Percentiles rank a stretch among this genome's conserved stretches.
phyloP scores from a whole-genome alignment of 2,797 vertebrate genomes.

The Catamblyrhynchus diadema region DNA sequence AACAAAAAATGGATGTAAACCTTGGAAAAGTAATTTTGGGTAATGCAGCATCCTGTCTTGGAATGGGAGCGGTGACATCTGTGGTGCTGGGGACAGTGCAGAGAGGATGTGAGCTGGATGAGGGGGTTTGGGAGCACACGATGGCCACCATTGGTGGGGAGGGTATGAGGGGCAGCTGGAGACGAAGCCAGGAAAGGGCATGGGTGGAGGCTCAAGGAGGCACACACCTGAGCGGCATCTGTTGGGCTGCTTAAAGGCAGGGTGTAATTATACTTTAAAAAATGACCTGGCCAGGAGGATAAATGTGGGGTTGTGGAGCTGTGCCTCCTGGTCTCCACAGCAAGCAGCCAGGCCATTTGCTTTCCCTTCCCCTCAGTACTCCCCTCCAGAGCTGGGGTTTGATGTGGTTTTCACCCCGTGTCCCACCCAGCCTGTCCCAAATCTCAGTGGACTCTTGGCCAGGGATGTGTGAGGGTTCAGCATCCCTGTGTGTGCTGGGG shows the following conservation, averaged over 20 bases:
- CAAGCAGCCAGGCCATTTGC: neutral
- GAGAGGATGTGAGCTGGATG: neutral
- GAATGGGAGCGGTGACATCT: rapidly evolving
- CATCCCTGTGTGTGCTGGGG: neutral
- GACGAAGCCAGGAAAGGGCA: neutral
- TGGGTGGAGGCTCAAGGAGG: neutral
- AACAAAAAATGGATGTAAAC: neutral
- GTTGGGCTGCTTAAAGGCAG: neutral
- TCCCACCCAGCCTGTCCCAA: neutral
- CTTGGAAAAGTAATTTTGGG: neutral
- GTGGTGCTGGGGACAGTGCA: neutral
- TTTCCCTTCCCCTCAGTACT: neutral
- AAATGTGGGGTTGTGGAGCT: neutral
- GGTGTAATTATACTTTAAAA: neutral
- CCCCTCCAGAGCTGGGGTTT: neutral
- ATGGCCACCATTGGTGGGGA: rapidly evolving
- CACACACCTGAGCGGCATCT: rapidly evolving
- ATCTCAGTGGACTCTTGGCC: neutral
- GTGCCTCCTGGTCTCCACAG: neutral
- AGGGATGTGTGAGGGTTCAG: neutral
- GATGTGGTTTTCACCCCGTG: neutral
- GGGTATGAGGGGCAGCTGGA: rapidly evolving
- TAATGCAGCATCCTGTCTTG: neutral
- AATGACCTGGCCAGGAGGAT: neutral
- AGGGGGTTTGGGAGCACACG: neutral